Conservation (phyloP, 2,113 vertebrate genomes). For the Phaethon lepturus region DNA sequence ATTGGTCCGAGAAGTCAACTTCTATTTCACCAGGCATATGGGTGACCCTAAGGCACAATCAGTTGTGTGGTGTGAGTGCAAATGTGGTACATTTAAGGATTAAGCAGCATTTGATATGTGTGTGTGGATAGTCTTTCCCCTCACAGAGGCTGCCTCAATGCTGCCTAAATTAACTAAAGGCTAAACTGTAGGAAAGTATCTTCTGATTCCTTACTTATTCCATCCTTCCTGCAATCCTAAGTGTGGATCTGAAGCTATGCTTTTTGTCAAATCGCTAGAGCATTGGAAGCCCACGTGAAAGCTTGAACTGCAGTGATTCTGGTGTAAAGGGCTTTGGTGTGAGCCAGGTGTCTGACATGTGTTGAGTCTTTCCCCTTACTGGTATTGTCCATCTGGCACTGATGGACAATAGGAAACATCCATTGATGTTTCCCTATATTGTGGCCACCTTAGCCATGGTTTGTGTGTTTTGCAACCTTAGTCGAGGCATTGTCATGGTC, state of each 20-base stretch:
- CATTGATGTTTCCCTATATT: background rate
- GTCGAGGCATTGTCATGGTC: fast-evolving
- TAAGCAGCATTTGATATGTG: background rate
- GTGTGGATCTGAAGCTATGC: background rate
- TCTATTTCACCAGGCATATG: background rate
- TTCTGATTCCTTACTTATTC: background rate
- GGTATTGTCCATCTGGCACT: background rate
- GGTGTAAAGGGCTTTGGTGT: background rate
- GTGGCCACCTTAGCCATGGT: background rate
- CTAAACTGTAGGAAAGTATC: background rate
- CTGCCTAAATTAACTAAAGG: background rate
- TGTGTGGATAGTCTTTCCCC: background rate
- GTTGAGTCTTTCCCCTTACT: background rate
- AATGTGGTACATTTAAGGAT: background rate
- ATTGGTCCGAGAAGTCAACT: background rate
- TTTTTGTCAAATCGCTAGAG: background rate
- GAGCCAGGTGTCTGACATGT: background rate
- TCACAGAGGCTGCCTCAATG: background rate
- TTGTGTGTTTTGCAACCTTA: background rate
- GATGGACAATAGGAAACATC: no score
- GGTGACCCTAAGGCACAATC: background rate
- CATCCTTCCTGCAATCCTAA: background rate
- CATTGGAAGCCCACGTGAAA: background rate
- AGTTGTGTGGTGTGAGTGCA: background rate
- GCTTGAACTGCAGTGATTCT: background rate